Evolutionary conservation across 2,888 invertebrate genomes (phyloP).

Genomic region (Ochropleura plecta): DNA sequence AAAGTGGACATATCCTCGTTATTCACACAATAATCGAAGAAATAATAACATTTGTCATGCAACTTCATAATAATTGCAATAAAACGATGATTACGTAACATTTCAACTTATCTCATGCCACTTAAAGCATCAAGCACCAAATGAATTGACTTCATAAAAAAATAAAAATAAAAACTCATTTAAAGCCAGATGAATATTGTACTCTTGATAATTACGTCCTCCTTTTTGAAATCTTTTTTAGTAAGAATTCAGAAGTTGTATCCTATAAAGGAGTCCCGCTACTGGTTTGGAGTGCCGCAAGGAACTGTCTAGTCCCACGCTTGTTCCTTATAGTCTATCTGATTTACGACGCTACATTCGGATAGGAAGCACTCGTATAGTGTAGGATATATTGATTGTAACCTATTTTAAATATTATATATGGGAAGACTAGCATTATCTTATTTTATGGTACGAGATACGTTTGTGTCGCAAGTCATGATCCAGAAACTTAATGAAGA

Average conservation of each 20-base stretch:
- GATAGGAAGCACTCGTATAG: slow-evolving; percentile 44
- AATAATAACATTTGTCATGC: slow-evolving; percentile 43
- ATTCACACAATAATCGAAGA: slow-evolving; percentile 22
- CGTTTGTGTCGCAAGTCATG: background rate
- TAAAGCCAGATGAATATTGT: slow-evolving; percentile 50
- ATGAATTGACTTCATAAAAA: slow-evolving; percentile 39
- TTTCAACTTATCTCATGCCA: slow-evolving; percentile 39
- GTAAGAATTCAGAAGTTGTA: slow-evolving; percentile 52
- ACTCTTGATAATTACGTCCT: slow-evolving; percentile 56
- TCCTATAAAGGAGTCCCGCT: slow-evolving; percentile 73
- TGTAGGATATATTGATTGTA: slow-evolving; percentile 39
- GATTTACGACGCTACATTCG: slow-evolving; percentile 66
- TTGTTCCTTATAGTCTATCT: slow-evolving; percentile 66
- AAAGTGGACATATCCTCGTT: slow-evolving; percentile 45
- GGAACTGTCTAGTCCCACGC: slow-evolving; percentile 77
- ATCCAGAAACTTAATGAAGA: background rate
- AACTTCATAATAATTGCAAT: slow-evolving; percentile 34
- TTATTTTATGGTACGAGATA: background rate
- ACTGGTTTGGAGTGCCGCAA: slow-evolving; percentile 77
- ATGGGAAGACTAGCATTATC: background rate
- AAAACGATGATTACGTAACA: slow-evolving; percentile 35
- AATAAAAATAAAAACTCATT: slow-evolving; percentile 26
- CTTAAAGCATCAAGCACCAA: slow-evolving; percentile 29
- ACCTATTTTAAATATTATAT: slow-evolving; percentile 28
- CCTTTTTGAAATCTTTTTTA: slow-evolving; percentile 57